Percentiles rank a stretch among this genome's conserved stretches.
These are phyloP conservation scores for Sarcophaga subvicina DNA, from an alignment of 2,888 invertebrate species.

Conservation along the genomic window DNA sequence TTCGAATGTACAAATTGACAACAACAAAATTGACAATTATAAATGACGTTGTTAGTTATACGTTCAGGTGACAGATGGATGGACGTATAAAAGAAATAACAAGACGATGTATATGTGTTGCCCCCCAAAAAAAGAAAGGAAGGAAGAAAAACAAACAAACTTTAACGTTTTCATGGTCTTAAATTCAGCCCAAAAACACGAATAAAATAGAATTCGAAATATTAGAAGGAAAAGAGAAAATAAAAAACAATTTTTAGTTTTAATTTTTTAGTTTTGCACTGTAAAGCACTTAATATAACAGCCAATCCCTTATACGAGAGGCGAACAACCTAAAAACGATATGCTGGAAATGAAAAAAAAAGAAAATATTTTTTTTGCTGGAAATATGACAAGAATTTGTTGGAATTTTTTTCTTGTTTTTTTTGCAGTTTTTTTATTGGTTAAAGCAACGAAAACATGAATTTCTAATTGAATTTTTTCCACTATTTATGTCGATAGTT, in stretches of 20 bases:
- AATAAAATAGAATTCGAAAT: constrained; percentile 6
- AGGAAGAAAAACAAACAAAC: constrained; percentile 23
- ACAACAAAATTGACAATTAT: constrained; percentile 62
- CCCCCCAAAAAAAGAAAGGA: constrained; percentile 4
- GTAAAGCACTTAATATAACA: constrained; percentile 26
- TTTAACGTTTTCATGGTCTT: constrained; percentile 55
- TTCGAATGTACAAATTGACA: constrained; percentile 39
- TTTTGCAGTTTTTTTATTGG: neutral
- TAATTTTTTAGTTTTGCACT: constrained; percentile 33
- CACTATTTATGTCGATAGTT: constrained; percentile 56
- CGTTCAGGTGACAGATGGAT: constrained; percentile 57
- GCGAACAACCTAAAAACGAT: constrained; percentile 28
- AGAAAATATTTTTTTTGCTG: constrained; percentile 13
- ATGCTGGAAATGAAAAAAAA: constrained; percentile 26
- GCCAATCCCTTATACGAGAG: constrained; percentile 37
- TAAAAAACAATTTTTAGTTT: constrained; percentile 3
- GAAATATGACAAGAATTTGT: constrained; percentile 8
- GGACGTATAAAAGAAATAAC: constrained; percentile 39
- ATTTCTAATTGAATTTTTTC: constrained; percentile 70
- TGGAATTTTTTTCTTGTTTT: neutral
- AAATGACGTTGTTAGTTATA: constrained; percentile 66
- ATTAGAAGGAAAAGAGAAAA: neutral
- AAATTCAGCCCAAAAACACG: constrained; percentile 21
- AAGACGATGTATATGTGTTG: constrained; percentile 23
- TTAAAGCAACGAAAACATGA: constrained; percentile 48